Percentiles rank a stretch among this genome's conserved stretches.
Evolutionary conservation across 2,113 vertebrate species (phyloP).

Genomic region (Prolemur simus): DNA sequence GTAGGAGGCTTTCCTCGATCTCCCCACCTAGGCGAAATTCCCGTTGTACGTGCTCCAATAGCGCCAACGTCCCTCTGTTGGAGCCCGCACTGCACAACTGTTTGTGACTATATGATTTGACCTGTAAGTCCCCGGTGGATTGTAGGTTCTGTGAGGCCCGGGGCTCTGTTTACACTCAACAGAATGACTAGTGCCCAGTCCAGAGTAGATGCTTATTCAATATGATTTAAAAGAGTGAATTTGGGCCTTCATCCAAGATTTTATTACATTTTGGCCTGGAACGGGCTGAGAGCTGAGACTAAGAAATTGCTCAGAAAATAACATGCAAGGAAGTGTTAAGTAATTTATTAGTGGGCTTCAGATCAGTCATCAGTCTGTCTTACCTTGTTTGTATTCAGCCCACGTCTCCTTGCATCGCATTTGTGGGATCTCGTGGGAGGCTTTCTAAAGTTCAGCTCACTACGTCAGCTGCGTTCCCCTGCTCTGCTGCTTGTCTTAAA

Average conservation of each 20-base stretch:
- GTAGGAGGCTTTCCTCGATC: not conserved
- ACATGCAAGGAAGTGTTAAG: not conserved
- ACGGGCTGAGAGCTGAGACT: not conserved
- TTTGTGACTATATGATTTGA: not conserved
- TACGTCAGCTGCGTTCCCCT: not conserved
- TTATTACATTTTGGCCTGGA: not conserved
- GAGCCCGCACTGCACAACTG: not conserved
- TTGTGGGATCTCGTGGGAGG: not conserved
- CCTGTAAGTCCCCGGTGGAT: not conserved
- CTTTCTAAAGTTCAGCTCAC: not conserved
- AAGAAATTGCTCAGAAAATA: not conserved
- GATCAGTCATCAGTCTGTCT: not conserved
- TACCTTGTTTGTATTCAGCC: not conserved
- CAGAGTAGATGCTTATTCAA: not conserved
- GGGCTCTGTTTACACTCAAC: not conserved
- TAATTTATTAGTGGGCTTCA: not conserved
- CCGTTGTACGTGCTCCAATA: not conserved
- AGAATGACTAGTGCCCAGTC: not conserved
- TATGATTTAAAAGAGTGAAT: not conserved
- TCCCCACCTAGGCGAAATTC: too few relatives aligned
- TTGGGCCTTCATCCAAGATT: not conserved
- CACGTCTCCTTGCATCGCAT: not conserved
- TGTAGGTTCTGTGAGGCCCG: not conserved
- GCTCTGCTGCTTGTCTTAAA: not conserved
- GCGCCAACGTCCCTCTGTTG: accelerated